Evolutionary conservation across 2,113 vertebrate genomes (phyloP).

Genomic region (Mola mola): DNA sequence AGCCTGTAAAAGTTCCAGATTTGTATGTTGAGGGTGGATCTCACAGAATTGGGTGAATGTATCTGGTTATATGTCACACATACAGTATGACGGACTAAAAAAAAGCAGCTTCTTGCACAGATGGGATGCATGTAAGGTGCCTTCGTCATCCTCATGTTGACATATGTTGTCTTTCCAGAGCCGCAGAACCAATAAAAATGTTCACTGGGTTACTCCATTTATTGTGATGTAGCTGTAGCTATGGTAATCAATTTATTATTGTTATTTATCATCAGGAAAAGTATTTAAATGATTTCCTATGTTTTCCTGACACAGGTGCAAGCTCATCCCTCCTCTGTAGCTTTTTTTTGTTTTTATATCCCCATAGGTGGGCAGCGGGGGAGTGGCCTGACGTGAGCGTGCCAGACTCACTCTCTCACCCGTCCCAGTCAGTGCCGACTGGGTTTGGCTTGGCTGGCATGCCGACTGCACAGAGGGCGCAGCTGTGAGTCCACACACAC

Average conservation of each 20-base stretch:
- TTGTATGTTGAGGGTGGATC: not conserved
- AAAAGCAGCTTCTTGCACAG: constrained; percentile 60
- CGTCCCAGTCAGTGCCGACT: constrained; percentile 49
- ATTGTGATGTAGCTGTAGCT: not conserved
- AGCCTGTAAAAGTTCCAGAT: not conserved
- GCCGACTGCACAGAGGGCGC: constrained; percentile 49
- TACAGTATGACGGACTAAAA: constrained; percentile 16
- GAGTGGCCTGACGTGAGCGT: constrained; percentile 33
- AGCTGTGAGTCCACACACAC: constrained; percentile 63
- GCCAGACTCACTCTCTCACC: constrained; percentile 63
- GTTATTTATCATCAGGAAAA: not conserved
- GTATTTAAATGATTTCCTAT: constrained; percentile 5
- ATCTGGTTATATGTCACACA: constrained; percentile 15
- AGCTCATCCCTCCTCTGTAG: constrained; percentile 25
- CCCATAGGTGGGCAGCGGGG: constrained; percentile 7
- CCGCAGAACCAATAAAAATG: constrained; percentile 49
- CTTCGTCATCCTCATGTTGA: constrained; percentile 66
- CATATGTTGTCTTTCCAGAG: constrained; percentile 71
- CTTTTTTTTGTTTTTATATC: constrained; percentile 46
- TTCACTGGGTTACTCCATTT: constrained; percentile 4
- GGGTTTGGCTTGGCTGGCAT: constrained; percentile 47
- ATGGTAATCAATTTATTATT: not conserved
- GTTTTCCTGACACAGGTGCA: constrained; percentile 37
- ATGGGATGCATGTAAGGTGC: constrained; percentile 72
- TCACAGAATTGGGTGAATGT: not conserved